Evolutionary conservation across 2,888 invertebrate species (phyloP).

Genomic region (Volucella inanis): DNA sequence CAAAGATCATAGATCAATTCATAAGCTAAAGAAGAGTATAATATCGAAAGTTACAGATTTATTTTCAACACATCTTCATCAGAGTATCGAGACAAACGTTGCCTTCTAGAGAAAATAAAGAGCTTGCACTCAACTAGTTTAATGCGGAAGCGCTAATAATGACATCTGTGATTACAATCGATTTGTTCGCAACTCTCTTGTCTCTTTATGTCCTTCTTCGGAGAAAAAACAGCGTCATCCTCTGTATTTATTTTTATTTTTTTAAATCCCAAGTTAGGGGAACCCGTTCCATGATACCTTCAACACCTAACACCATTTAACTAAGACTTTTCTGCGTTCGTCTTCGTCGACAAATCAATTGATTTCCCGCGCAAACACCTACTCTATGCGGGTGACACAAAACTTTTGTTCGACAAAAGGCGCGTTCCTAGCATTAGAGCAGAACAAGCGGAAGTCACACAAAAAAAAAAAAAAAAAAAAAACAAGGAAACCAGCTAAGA

Average conservation of each 20-base stretch:
- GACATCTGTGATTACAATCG: slow-evolving; percentile 44
- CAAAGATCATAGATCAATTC: too few species aligned
- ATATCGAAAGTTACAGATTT: too few species aligned
- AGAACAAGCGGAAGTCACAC: slow-evolving; percentile 33
- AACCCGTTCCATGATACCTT: slow-evolving; percentile 9
- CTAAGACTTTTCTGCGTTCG: not conserved
- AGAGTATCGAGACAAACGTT: too few species aligned
- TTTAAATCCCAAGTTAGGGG: not conserved
- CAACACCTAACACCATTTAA: not conserved
- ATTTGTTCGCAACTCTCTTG: slow-evolving; percentile 22
- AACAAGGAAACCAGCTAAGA: slow-evolving; percentile 12
- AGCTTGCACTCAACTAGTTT: not conserved
- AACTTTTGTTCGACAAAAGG: slow-evolving; percentile 28
- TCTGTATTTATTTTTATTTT: not conserved
- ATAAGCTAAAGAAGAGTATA: too few species aligned
- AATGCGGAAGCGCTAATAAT: slow-evolving; percentile 33
- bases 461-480: slow-evolving; percentile 27
- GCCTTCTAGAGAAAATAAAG: too few species aligned
- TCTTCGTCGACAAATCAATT: slow-evolving; percentile 58
- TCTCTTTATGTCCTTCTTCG: not conserved
- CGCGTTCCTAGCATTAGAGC: slow-evolving; percentile 8
- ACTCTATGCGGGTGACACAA: slow-evolving; percentile 42
- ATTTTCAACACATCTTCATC: too few species aligned
- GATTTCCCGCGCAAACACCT: slow-evolving; percentile 26
- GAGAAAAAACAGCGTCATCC: not conserved